Conservation (phyloP, 1,140 invertebrate genomes). For the Lepidostoma basale region DNA sequence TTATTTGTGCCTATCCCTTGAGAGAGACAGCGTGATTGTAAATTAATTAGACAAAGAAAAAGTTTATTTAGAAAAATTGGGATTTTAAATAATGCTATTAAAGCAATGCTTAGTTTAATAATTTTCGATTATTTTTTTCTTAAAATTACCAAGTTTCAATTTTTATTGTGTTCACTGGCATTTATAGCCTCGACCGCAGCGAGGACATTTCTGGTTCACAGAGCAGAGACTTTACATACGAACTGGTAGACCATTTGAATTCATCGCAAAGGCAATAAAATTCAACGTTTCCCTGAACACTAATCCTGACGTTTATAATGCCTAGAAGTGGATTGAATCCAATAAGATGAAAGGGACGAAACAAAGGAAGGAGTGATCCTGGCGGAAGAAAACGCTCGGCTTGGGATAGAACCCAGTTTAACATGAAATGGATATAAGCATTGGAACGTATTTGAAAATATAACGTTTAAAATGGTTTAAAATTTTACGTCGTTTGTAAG, state of each 20-base stretch:
- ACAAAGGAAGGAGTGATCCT: background rate
- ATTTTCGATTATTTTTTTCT: no score
- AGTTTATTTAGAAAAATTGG: no score
- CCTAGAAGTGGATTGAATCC: background rate
- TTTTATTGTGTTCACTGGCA: no score
- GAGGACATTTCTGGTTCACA: background rate
- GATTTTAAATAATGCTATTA: no score
- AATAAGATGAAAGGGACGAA: constrained; percentile 6
- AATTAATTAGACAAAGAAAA: no score
- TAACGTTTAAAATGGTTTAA: background rate
- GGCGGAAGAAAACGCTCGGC: background rate
- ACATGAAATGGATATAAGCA: background rate
- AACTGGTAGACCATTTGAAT: constrained; percentile 13
- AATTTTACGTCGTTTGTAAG: no score
- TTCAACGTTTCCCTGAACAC: constrained; percentile 15
- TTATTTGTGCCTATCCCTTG: no score
- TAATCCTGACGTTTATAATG: constrained; percentile 20
- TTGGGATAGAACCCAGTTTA: no score
- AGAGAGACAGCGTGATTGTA: no score
- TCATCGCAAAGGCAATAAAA: constrained; percentile 13
- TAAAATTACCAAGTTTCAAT: no score
- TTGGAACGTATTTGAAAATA: background rate
- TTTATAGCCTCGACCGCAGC: no score
- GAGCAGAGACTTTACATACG: constrained; percentile 3
- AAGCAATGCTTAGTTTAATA: no score